Conservation (phyloP, 2,888 invertebrate species). For the Sminthurides aquaticus region DNA sequence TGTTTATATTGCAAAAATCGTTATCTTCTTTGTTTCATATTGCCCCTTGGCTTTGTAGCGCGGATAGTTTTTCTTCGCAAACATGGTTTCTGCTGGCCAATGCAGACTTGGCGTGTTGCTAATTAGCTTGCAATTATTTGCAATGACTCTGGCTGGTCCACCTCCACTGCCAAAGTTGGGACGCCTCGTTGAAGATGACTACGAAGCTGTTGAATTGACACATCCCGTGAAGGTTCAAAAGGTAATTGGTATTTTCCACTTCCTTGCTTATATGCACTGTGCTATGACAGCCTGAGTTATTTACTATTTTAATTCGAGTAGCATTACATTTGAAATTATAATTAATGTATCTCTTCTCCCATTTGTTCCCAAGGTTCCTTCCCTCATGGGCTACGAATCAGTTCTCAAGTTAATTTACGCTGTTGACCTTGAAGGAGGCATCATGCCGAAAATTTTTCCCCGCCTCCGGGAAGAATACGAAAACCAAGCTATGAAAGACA, state of each 20-base stretch:
- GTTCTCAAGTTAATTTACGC: conserved; percentile 1
- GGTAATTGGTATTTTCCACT: too few relatives aligned
- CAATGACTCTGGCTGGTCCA: background rate
- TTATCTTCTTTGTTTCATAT: too few relatives aligned
- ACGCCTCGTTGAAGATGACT: background rate
- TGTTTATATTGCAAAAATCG: too few relatives aligned
- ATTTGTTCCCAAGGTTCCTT: too few relatives aligned
- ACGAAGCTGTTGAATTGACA: conserved; percentile 3
- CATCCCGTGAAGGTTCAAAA: conserved; percentile 1
- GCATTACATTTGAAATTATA: too few relatives aligned
- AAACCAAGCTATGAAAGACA: background rate
- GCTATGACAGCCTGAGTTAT: too few relatives aligned
- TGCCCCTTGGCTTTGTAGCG: too few relatives aligned
- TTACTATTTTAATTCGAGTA: too few relatives aligned
- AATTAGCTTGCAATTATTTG: background rate
- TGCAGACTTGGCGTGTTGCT: background rate
- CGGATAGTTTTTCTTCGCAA: too few relatives aligned
- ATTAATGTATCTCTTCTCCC: too few relatives aligned
- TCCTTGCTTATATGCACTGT: too few relatives aligned
- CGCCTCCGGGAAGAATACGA: background rate
- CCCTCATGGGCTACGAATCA: conserved; percentile 6
- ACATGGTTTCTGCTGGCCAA: too few relatives aligned
- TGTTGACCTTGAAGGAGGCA: background rate
- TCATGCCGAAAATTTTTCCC: background rate
- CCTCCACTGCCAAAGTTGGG: background rate